phyloP scores from a whole-genome alignment of 2,888 invertebrate species.

The Drosophila anomalata region DNA sequence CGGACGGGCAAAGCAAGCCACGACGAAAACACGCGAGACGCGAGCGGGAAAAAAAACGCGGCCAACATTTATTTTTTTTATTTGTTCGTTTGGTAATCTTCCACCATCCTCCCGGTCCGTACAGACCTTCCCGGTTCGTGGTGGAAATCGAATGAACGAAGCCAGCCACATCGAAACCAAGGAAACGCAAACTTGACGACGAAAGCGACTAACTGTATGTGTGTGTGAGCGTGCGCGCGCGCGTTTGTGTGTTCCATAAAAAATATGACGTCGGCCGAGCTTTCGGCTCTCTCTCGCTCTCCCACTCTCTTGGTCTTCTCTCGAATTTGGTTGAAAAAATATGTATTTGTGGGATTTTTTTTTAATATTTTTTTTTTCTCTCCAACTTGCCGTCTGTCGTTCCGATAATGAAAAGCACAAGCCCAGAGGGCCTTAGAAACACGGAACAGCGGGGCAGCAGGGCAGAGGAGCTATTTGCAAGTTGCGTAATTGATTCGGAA shows the following conservation, averaged over 20 bases:
- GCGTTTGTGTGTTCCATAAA: constrained; percentile 60
- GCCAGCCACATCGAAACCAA: constrained; percentile 50
- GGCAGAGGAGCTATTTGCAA: constrained; percentile 63
- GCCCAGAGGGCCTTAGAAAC: constrained; percentile 59
- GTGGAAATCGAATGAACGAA: constrained; percentile 41
- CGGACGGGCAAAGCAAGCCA: background rate
- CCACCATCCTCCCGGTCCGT: background rate
- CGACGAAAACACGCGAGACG: constrained; percentile 31
- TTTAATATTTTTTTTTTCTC: constrained; percentile 31
- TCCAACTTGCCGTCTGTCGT: constrained; percentile 63
- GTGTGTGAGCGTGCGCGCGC: constrained; percentile 38
- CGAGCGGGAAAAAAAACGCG: constrained; percentile 60
- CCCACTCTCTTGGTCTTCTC: constrained; percentile 29
- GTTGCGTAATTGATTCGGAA: constrained; percentile 75
- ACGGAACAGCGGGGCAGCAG: constrained; percentile 51
- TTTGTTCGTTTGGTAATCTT: constrained; percentile 51
- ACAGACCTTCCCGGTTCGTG: constrained; percentile 1
- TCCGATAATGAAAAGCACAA: constrained; percentile 73
- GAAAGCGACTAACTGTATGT: constrained; percentile 65
- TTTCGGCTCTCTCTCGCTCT: constrained; percentile 47
- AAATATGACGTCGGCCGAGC: constrained; percentile 72
- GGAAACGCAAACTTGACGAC: constrained; percentile 56
- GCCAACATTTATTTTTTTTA: constrained; percentile 53
- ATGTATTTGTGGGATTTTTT: constrained; percentile 31
- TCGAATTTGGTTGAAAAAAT: constrained; percentile 44